Evolutionary conservation across 2,113 vertebrate genomes (phyloP).

Genomic region (Phycodurus eques): DNA sequence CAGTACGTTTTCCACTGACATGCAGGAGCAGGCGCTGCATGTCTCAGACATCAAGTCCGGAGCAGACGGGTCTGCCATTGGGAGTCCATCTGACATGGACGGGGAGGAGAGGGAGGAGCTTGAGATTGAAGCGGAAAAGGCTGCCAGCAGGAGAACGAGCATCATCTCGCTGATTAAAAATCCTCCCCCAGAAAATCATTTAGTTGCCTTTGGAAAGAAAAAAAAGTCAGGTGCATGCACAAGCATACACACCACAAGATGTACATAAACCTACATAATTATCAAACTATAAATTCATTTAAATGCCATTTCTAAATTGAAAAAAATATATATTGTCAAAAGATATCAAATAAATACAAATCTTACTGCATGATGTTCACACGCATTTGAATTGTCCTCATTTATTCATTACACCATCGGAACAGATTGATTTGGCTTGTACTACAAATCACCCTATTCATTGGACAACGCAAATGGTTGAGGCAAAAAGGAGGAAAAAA

Average conservation of each 20-base stretch:
- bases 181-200: slow-evolving; percentile 86
- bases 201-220: slow-evolving; percentile 73
- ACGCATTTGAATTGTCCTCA: not conserved
- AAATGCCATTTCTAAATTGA: too few species aligned
- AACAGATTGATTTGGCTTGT: slow-evolving; percentile 8
- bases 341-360: not conserved
- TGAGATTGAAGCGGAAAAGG: slow-evolving; percentile 77
- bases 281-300: slow-evolving; percentile 24
- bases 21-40: slow-evolving; percentile 94
- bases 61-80: slow-evolving; percentile 52
- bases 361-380: not conserved
- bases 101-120: slow-evolving; percentile 64
- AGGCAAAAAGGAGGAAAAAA: slow-evolving; percentile 9
- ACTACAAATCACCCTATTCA: slow-evolving; percentile 9
- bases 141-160: slow-evolving; percentile 93
- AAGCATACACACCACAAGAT: slow-evolving; percentile 31
- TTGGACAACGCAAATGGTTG: slow-evolving; percentile 4
- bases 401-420: slow-evolving; percentile 4
- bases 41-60: slow-evolving; percentile 89
- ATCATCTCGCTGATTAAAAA: slow-evolving; percentile 92
- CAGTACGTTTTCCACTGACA: slow-evolving; percentile 95
- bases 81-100: slow-evolving; percentile 55
- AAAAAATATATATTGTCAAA: not conserved
- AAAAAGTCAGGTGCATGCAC: slow-evolving; percentile 35
- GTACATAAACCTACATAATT: slow-evolving; percentile 5